These are phyloP conservation scores for Adelognathus sp. DNA, from an alignment of 2,888 invertebrate species.

Conservation along the genomic window DNA sequence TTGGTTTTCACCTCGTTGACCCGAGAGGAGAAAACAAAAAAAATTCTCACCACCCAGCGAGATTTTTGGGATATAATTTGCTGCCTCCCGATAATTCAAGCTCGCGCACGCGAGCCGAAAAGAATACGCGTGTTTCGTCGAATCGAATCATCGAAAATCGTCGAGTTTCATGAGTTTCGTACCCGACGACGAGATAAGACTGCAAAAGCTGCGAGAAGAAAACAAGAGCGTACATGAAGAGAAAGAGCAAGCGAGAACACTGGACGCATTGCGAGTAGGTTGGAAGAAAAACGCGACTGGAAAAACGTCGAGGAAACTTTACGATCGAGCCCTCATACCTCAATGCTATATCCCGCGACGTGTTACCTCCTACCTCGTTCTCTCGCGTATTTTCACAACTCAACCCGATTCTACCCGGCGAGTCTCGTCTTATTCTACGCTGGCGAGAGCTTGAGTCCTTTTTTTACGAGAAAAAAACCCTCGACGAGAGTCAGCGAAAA, in stretches of 20 bases:
- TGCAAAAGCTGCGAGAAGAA: constrained; percentile 6
- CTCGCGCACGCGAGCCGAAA: constrained; percentile 13
- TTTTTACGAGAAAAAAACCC: constrained; percentile 18
- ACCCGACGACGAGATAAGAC: constrained; percentile 22
- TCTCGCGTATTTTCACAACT: constrained; percentile 37
- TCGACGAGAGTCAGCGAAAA: background rate
- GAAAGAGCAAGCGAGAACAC: constrained; percentile 7
- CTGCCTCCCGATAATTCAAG: constrained; percentile 31
- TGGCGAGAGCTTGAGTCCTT: background rate
- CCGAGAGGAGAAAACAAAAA: background rate
- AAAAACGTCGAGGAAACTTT: constrained; percentile 42
- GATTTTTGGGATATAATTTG: constrained; percentile 23
- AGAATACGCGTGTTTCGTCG: constrained; percentile 8
- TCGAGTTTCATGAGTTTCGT: background rate
- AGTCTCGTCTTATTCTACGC: constrained; percentile 3
- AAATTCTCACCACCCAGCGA: background rate
- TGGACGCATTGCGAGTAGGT: background rate
- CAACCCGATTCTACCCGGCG: constrained; percentile 1
- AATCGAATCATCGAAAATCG: constrained; percentile 21
- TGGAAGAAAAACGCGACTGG: background rate
- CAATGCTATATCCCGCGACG: constrained; percentile 1
- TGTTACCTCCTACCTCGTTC: constrained; percentile 32
- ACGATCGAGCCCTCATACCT: constrained; percentile 29
- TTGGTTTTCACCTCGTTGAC: background rate
- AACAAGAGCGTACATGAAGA: constrained; percentile 12